phyloP scores from a whole-genome alignment of 2,888 invertebrate species.

The Drosophila mettleri region DNA sequence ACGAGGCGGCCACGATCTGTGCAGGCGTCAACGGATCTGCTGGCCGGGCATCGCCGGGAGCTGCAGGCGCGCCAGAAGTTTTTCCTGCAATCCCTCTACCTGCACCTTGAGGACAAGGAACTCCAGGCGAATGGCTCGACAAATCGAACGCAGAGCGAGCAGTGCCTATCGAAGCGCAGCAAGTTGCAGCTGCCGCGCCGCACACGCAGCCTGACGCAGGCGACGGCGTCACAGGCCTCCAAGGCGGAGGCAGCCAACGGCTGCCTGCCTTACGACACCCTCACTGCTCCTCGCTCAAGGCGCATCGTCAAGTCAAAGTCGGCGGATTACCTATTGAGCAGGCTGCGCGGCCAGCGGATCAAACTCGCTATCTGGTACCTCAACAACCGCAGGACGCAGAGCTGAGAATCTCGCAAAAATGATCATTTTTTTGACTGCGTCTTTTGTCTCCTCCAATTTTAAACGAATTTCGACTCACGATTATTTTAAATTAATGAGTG shows the following conservation, averaged over 20 bases:
- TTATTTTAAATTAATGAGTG: too few relatives aligned
- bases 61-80: too few relatives aligned
- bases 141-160: not conserved
- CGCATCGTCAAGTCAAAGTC: not conserved
- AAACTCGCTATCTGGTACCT: not conserved
- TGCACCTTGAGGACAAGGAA: not conserved
- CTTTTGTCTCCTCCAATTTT: too few relatives aligned
- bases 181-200: too few relatives aligned
- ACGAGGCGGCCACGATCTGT: not conserved
- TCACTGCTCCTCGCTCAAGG: too few relatives aligned
- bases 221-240: too few relatives aligned
- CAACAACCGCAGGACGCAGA: not conserved
- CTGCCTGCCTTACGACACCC: too few relatives aligned
- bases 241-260: too few relatives aligned
- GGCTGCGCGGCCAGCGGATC: not conserved
- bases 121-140: too few relatives aligned
- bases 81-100: not conserved
- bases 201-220: not conserved
- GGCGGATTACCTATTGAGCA: not conserved
- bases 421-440: not conserved
- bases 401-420: not conserved
- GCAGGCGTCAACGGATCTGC: conserved; percentile 5
- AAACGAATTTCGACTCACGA: too few relatives aligned
- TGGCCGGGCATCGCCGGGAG: not conserved
- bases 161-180: not conserved